phyloP scores from a whole-genome alignment of 2,888 invertebrate genomes.

The Selenia dentaria region DNA sequence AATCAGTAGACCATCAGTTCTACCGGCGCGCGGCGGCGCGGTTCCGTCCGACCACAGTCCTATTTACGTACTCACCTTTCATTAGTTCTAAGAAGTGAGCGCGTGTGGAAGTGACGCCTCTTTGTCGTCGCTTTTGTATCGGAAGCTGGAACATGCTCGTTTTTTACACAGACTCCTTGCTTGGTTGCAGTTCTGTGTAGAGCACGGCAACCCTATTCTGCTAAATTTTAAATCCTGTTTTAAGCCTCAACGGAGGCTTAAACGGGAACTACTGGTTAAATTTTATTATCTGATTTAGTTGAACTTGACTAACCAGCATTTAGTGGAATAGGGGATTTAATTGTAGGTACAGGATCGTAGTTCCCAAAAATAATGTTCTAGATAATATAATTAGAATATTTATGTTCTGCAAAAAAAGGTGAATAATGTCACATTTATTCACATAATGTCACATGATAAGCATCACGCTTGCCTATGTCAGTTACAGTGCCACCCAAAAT shows the following conservation, averaged over 20 bases:
- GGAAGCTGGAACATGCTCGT: constrained; percentile 64
- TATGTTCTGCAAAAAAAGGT: too few species aligned
- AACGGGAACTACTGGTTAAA: too few species aligned
- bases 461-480: too few species aligned
- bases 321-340: too few species aligned
- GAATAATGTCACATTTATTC: too few species aligned
- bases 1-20: constrained; percentile 62
- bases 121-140: constrained; percentile 70
- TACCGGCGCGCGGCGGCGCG: constrained; percentile 53
- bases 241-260: background rate
- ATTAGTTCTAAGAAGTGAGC: constrained; percentile 76
- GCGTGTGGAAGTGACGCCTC: constrained; percentile 61
- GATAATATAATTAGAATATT: too few species aligned
- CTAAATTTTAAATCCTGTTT: constrained; percentile 14
- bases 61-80: constrained; percentile 76
- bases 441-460: too few species aligned
- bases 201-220: constrained; percentile 18
- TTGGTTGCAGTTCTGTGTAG: constrained; percentile 39
- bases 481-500: too few species aligned
- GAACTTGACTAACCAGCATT: too few species aligned
- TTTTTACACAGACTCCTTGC: constrained; percentile 56
- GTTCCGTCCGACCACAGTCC: constrained; percentile 61
- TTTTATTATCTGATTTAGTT: too few species aligned
- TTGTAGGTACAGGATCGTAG: too few species aligned
- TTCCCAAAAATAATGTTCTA: too few species aligned